Base-by-base conservation (phyloP, 37 sponge, comb jelly and placozoan genomes). In the Chondrilla cf. caribensis region DNA sequence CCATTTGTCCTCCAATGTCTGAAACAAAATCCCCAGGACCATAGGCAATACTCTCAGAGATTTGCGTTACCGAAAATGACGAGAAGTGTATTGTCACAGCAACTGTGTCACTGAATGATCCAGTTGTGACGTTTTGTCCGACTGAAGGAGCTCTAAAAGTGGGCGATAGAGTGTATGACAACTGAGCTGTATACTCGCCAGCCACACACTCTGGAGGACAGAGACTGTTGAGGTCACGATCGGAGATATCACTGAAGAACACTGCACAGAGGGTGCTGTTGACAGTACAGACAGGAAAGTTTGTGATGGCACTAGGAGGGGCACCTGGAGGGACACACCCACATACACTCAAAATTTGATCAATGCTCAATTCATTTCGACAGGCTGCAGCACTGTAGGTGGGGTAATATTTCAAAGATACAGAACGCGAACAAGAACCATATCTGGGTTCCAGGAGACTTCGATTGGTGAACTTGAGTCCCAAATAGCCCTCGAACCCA, bases 1-100 rank as follows among this genome's bases (percentile, higher is more conserved):
- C 76, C 76, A 73, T 73, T 15, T 73, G 39, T 73, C 76, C 76
- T 36, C 76, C 76, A 40, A 73, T 73, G 36, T 73, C 76, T 1
- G 76, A 73, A n/a, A 73, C 38, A 39, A 73, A 73, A 14, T 73
- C 76, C 9, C 76, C 76, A 14, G 36, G 0, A 6, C 25, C 76
- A 73, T 73, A 73, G 24, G 76, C 76, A 8, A 2, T 38, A 73
- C 1, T 73, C 41, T 73, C 76, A 15, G 44, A 40, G 15, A 73
- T 2, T 38, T 38, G 43, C 1, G 41, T 39, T 21, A 39, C 41
- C 21, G 24, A 24, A 6, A 73, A 40, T 6, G 76, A 73, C 40
- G 21, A 4, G 40, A 43, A 73, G 1, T 40, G 76, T 21, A 73
- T 18, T 19, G 21, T 32, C n/a, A 42, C 76, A 39, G 18, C 44